Base-by-base conservation (phyloP, 1,140 invertebrate genomes). In the Limonius californicus region DNA sequence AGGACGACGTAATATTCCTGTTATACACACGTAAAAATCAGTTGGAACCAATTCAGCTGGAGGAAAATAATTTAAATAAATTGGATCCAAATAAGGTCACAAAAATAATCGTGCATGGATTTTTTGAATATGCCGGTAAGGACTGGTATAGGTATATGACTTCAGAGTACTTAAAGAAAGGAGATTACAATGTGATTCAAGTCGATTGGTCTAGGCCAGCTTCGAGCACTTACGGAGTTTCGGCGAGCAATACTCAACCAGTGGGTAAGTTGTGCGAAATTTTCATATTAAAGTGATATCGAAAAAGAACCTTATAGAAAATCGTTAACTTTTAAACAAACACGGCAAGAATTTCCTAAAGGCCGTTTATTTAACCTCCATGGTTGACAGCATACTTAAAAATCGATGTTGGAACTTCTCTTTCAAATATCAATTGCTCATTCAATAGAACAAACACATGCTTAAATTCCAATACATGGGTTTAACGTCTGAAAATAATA, bases 141-240 rank as follows among this genome's bases (percentile, higher is more conserved):
- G 73, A 67, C 70, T 78, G 70, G 74, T 57, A 79, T 54, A 71
- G 76, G 66, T 72, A 75, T 3, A 68, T 79, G 20, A 69, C 70
- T 18, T 62, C 64, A 72, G 83, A 82, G 35, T 87, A 85, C 69
- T 72, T 87, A 0, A 66, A 71, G 18, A 72, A 69, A n/a, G 79
- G 72, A 0, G 79, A 86, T 66, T 81, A 81, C n/a, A 88, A 88
- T 66, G 76, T 89, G 1, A 82, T 89, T 57, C 74, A 80, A 16
- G 77, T 89, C 0, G 84, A 89, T 64, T 89, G 87, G 87, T 80
- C 76, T 9, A 66, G 74, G 0, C 74, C 80, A 6, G 84, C 86
- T 2, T 72, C 71, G 15, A 75, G 76, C 23, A 70, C 77, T 2
- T 78, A 68, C 54, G 8, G 54, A 2, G n/a, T 57, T 7, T 57